phyloP scores from a whole-genome alignment of 2,113 vertebrate genomes.

The Vulpes ferrilata region DNA sequence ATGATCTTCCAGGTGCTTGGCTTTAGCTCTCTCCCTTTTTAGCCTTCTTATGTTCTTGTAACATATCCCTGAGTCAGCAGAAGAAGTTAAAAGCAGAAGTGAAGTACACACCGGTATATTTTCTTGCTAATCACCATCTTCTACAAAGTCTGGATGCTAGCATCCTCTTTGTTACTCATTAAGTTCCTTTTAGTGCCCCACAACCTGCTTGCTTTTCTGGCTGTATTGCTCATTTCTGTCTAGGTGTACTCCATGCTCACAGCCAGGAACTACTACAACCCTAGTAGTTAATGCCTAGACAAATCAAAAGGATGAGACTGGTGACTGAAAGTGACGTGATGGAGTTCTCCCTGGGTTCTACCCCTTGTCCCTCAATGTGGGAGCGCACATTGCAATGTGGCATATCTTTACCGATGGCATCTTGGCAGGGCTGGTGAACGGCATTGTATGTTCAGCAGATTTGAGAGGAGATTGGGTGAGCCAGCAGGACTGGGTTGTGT shows the following conservation, averaged over 20 bases:
- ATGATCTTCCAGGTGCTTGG: slow-evolving; percentile 12
- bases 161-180: not conserved
- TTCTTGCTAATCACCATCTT: slow-evolving; percentile 50
- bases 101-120: not conserved
- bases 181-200: not conserved
- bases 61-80: not conserved
- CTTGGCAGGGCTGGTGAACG: not conserved
- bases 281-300: not conserved
- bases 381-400: not conserved
- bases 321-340: not conserved
- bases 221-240: not conserved
- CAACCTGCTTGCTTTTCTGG: slow-evolving; percentile 19
- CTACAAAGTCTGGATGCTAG: not conserved
- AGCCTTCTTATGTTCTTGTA: not conserved
- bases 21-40: slow-evolving; percentile 17
- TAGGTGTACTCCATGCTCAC: not conserved
- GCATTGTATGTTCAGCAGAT: not conserved
- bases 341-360: not conserved
- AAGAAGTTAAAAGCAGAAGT: slow-evolving; percentile 4
- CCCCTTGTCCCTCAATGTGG: not conserved
- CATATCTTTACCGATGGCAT: not conserved
- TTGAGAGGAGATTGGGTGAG: not conserved
- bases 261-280: not conserved
- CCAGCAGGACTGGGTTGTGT: not conserved
- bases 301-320: not conserved